A percentile compares a stretch with the other conserved stretches of the same genome.
Conservation (phyloP, 2,888 invertebrate genomes). For the Chrysolina americana region DNA sequence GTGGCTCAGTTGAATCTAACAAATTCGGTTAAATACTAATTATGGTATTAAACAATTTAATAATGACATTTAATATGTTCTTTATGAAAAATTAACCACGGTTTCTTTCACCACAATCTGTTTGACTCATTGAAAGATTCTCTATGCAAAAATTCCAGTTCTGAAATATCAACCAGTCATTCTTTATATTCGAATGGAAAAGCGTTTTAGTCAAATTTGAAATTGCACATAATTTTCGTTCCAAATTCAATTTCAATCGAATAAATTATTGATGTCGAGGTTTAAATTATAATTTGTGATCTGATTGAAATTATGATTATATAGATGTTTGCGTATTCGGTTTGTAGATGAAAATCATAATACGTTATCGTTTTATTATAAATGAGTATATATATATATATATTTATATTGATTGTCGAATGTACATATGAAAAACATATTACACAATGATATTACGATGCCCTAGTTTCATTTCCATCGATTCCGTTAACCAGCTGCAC, state of each 20-base stretch:
- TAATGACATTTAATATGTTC: too few species aligned
- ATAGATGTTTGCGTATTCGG: conserved; percentile 51
- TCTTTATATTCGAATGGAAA: conserved; percentile 32
- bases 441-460: conserved; percentile 56
- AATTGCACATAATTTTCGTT: conserved; percentile 48
- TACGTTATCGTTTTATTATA: conserved; percentile 49
- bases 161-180: background rate
- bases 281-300: conserved; percentile 39
- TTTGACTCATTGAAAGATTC: too few species aligned
- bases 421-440: conserved; percentile 58
- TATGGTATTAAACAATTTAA: too few species aligned
- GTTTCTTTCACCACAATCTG: too few species aligned
- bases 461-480: conserved; percentile 25
- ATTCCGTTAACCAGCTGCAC: too few species aligned
- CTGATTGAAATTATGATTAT: conserved; percentile 44
- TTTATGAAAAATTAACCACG: too few species aligned
- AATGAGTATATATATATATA: conserved; percentile 53
- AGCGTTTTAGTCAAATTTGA: conserved; percentile 53
- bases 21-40: too few species aligned
- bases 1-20: too few species aligned
- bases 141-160: conserved; percentile 1
- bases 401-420: conserved; percentile 57
- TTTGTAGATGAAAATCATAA: conserved; percentile 54
- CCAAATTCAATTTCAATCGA: conserved; percentile 31
- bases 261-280: conserved; percentile 36